Conservation (phyloP, 2,888 invertebrate genomes). For the Nephrocerus scutellatus region DNA sequence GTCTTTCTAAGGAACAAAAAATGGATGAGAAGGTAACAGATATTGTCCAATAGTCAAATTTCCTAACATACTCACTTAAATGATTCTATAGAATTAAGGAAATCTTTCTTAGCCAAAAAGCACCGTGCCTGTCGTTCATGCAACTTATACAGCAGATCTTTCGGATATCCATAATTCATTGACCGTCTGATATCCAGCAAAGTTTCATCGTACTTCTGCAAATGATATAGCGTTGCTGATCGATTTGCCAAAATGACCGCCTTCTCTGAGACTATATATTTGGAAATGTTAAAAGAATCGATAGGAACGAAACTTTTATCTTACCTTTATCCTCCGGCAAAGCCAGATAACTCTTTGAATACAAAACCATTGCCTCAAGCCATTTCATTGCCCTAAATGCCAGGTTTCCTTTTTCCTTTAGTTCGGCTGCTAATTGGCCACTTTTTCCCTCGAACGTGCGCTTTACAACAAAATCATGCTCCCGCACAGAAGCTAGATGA, state of each 20-base stretch:
- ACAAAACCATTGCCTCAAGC: constrained; percentile 59
- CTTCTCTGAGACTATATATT: constrained; percentile 58
- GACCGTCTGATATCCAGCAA: constrained; percentile 66
- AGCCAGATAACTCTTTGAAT: constrained; percentile 61
- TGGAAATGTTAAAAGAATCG: constrained; percentile 16
- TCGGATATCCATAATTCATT: constrained; percentile 59
- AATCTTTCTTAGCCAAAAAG: constrained; percentile 60
- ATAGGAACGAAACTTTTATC: constrained; percentile 22
- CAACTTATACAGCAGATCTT: constrained; percentile 66
- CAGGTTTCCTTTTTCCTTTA: constrained; percentile 66
- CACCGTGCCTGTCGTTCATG: constrained; percentile 68
- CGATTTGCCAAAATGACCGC: constrained; percentile 71
- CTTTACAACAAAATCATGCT: constrained; percentile 50
- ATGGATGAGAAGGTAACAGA: neutral
- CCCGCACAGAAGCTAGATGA: constrained; percentile 47
- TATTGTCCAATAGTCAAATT: too few species aligned
- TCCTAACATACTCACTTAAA: constrained; percentile 50
- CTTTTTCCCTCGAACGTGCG: constrained; percentile 51
- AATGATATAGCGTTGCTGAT: constrained; percentile 70
- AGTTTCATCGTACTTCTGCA: constrained; percentile 60
- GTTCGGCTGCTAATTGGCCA: constrained; percentile 53
- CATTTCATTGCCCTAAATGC: constrained; percentile 67
- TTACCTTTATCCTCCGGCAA: constrained; percentile 64
- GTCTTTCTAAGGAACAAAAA: constrained; percentile 50
- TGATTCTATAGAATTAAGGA: constrained; percentile 56